Base-by-base conservation (phyloP, 2,888 invertebrate genomes). In the Aphrophora alni region DNA sequence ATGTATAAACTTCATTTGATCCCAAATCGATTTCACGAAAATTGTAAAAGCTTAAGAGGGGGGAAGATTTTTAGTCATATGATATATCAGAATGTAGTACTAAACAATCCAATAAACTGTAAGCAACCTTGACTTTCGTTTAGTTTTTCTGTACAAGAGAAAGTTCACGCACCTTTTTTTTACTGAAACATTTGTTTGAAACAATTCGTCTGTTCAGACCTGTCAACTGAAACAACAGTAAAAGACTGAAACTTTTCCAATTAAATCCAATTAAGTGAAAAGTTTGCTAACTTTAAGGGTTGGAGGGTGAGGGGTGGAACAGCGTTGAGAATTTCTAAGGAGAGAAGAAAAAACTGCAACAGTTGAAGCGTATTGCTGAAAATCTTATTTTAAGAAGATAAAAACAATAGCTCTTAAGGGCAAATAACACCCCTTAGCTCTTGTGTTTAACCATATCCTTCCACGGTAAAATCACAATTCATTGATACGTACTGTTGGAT, bases 201-300 rank as follows among this genome's bases (percentile, higher is more conserved):
- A 33, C 33, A 33, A 5, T 33, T 14, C 44, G 44, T 14, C 17
- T 14, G 44, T 14, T 14, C 44, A 10, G 21, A 21, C n/a, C 5
- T 59, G 59, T 21, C 59, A 59, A 3, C 21, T 21, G 21, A 59
- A 21, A 59, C 59, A 59, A 44, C 44, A 44, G 44, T 14, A 44
- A 12, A 44, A 59, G 59, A 21, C 59, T 8, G 38, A 26, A 84
- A 84, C 84, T 84, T 84, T 84, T 84, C 83, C 82, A 84, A 84
- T 84, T 84, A 84, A 84, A 83, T 59, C 83, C 83, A 82, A 84
- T 84, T 83, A 84, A 84, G 83, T 82, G 83, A 83, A 84, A 84
- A 84, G 83, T 83, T 82, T 77, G 69, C 59, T 3, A 59, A 59
- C 21, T 59, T 59, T 21, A 21, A 21, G 59, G 44, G 44, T 14